Base-by-base conservation (phyloP, 2,888 invertebrate genomes). In the Dryadula phaetusa region DNA sequence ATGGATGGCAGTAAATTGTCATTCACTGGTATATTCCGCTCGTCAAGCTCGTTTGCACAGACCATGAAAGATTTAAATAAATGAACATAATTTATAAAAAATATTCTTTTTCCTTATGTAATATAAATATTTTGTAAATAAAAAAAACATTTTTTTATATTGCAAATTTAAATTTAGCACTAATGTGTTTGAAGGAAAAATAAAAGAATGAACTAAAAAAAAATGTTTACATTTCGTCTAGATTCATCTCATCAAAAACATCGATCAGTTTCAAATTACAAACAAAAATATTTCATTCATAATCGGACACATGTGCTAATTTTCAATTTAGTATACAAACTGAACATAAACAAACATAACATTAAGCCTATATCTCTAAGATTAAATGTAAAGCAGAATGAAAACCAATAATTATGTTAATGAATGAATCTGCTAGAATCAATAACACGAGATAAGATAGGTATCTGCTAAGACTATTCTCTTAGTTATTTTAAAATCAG, bases 401-500 rank as follows among this genome's bases (percentile, higher is more conserved):
- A 52, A 52, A 52, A 32, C 32, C 10, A 52, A 32, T 12, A 52
- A 52, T 52, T 32, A 52, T 52, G 52, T 52, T 32, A 52, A 52
- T 32, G 4, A 32, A 52, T 18, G 52, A 52, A 32, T 32, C 28
- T 16, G 3, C 32, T 10, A 32, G 52, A 16, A 32, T 52, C 52
- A 32, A 56, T 25, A 56, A n/a, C 22, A 40, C n/a, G n/a, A 56
- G 40, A 56, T 40, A n/a, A 40, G 56, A 56, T 56, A 40, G 56
- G 25, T 25, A 56, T 40, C 40, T 83, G 83, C 84, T 83, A 82
- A 80, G 71, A 67, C 77, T 75, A 49, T 78, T 83, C 20, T 22
- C 7, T 62, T 8, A 16, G 46, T 84, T 85, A 85, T 85, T 85
- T 83, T 79, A 56, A 77, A 72, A 75, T 75, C 74, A 69, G 77